A percentile compares a stretch with the other conserved stretches of the same genome.
phyloP scores from a whole-genome alignment of 2,888 invertebrate genomes.

The Hofmannophila pseudospretella region DNA sequence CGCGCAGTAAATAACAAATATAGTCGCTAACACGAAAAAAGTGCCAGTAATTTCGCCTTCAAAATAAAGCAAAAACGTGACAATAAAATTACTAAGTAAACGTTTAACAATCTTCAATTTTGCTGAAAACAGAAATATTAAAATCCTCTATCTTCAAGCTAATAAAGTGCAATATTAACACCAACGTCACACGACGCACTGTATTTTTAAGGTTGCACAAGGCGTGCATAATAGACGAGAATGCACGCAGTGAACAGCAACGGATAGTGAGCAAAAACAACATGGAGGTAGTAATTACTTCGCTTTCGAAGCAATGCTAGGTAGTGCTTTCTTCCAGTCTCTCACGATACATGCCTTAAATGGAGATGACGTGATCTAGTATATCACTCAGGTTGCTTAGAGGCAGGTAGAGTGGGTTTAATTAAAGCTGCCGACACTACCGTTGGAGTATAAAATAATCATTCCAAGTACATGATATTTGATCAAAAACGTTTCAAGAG shows the following conservation, averaged over 20 bases:
- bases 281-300: constrained; percentile 42
- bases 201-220: background rate
- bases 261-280: constrained; percentile 28
- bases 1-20: constrained; percentile 10
- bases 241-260: constrained; percentile 15
- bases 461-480: background rate
- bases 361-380: constrained; percentile 7
- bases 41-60: constrained; percentile 16
- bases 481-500: too few species aligned
- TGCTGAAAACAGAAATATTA: constrained; percentile 4
- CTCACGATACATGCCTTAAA: constrained; percentile 26
- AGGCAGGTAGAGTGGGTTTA: background rate
- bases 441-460: background rate
- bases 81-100: constrained; percentile 17
- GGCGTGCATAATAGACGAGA: constrained; percentile 24
- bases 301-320: constrained; percentile 40
- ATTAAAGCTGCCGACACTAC: background rate
- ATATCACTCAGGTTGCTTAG: background rate
- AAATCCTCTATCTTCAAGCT: constrained; percentile 15
- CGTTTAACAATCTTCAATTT: constrained; percentile 6
- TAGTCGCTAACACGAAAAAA: constrained; percentile 10
- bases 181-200: constrained; percentile 9
- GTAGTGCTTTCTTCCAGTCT: constrained; percentile 33
- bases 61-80: constrained; percentile 21
- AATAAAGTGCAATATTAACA: constrained; percentile 22